Conservation (phyloP, 2,797 vertebrate genomes). For the Tadarida brasiliensis region DNA sequence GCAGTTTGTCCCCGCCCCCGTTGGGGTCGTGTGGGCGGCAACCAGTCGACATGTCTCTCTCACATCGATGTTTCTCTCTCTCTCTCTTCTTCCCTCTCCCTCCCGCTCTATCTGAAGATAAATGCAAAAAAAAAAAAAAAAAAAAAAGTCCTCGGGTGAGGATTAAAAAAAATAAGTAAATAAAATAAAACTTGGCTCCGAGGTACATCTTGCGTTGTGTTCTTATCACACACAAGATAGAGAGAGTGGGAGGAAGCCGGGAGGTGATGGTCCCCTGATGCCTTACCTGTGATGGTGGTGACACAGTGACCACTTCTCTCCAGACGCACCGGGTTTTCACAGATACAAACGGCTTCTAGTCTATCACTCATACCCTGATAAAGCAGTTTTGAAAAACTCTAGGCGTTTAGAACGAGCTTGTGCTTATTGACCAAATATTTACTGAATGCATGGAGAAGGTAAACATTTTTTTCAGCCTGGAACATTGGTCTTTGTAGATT, state of each 20-base stretch:
- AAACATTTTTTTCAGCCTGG: neutral
- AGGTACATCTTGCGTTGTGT: neutral
- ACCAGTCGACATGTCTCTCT: too few species aligned
- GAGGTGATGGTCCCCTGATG: neutral
- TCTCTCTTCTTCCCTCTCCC: too few species aligned
- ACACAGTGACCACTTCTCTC: neutral
- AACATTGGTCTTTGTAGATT: neutral
- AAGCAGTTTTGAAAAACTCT: neutral
- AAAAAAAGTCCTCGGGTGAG: too few species aligned
- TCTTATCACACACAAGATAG: neutral
- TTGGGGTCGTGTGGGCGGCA: too few species aligned
- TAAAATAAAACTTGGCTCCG: neutral
- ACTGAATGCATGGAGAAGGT: neutral
- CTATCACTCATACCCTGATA: neutral
- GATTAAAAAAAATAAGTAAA: too few species aligned
- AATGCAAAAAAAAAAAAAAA: too few species aligned
- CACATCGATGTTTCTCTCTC: too few species aligned
- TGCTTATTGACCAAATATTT: constrained; percentile 17
- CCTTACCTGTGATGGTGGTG: neutral
- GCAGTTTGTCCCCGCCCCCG: too few species aligned
- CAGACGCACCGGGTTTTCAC: neutral
- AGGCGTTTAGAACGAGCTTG: neutral
- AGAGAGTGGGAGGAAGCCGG: neutral
- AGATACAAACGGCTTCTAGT: neutral
- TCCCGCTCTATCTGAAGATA: too few species aligned